These are phyloP conservation scores for Stichopus chloronotus DNA, from an alignment of 35 echinoderm and acorn worm species.

Conservation along the genomic window DNA sequence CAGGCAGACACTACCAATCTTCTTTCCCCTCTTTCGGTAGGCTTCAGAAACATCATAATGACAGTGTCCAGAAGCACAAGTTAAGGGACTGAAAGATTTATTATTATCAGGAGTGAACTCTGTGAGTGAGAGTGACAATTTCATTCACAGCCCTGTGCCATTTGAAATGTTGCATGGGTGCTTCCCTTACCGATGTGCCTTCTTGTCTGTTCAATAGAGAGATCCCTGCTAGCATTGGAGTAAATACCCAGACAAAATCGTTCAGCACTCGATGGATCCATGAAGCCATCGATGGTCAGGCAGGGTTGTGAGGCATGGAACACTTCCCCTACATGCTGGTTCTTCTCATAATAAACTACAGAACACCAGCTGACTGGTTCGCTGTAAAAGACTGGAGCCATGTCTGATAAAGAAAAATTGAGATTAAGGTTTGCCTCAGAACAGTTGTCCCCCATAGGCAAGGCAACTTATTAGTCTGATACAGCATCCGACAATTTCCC, in stretches of 20 bases:
- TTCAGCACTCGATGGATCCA: conserved; percentile 80
- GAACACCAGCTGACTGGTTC: conserved; percentile 83
- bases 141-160: too few species aligned
- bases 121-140: too few species aligned
- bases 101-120: too few species aligned
- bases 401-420: conserved; percentile 2
- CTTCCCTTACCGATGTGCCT: conserved; percentile 77
- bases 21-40: too few species aligned
- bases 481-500: too few species aligned
- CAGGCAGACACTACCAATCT: too few species aligned
- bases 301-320: conserved; percentile 85
- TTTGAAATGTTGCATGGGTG: too few species aligned
- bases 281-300: conserved; percentile 82
- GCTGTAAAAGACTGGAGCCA: conserved; percentile 67
- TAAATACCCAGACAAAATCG: conserved; percentile 78
- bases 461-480: too few species aligned
- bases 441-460: too few species aligned
- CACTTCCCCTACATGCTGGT: conserved; percentile 69
- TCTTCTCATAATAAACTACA: conserved; percentile 82
- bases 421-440: not conserved
- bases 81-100: too few species aligned
- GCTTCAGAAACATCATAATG: too few species aligned
- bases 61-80: too few species aligned
- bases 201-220: conserved; percentile 74
- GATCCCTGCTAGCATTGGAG: conserved; percentile 78